These are phyloP conservation scores for Eurypyga helias DNA, from an alignment of 2,113 vertebrate genomes.

Conservation along the genomic window DNA sequence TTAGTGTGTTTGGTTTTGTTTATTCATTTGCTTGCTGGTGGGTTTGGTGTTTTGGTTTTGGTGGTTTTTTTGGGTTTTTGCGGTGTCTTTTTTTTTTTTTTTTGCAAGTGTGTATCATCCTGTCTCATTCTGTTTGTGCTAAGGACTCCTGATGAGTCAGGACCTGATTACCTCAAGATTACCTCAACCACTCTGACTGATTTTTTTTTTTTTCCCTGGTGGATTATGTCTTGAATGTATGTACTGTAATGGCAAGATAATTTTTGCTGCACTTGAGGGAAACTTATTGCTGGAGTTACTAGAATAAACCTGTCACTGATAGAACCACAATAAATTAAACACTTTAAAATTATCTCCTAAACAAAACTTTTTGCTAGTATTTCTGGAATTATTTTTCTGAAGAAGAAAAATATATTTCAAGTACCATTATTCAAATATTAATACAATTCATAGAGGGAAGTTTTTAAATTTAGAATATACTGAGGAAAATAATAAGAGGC, in stretches of 20 bases:
- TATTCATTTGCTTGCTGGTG: too few relatives aligned
- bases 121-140: neutral
- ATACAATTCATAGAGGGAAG: neutral
- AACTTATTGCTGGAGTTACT: neutral
- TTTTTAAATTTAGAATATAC: conserved; percentile 25
- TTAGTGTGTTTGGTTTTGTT: too few relatives aligned
- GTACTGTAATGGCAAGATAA: neutral
- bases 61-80: neutral
- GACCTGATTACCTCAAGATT: neutral
- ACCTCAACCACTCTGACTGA: neutral
- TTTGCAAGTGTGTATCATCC: neutral
- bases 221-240: neutral
- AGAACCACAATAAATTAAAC: neutral
- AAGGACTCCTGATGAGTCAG: neutral
- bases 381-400: neutral
- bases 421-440: neutral
- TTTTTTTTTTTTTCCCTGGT: neutral
- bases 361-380: neutral
- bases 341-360: neutral
- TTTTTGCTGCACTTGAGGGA: neutral
- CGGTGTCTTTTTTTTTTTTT: neutral
- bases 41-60: too few relatives aligned
- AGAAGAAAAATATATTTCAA: neutral
- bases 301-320: neutral
- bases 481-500: neutral